Conservation (phyloP, 2,113 vertebrate species). For the Aix galericulata region DNA sequence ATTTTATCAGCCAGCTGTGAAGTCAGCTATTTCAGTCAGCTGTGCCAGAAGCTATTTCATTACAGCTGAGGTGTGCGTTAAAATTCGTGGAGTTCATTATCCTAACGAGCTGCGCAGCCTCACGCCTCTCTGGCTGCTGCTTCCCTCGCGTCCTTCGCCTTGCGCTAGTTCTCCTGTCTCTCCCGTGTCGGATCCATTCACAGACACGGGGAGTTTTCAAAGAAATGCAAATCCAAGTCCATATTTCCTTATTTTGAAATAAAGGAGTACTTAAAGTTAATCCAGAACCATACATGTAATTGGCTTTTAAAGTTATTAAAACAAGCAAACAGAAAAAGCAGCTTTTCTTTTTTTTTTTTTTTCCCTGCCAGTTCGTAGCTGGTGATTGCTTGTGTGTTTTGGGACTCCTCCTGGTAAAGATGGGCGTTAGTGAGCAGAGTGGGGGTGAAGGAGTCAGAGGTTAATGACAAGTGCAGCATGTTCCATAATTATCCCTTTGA, state of each 20-base stretch:
- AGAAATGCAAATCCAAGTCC: not conserved
- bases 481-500: not conserved
- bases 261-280: not conserved
- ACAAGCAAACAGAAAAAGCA: not conserved
- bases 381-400: not conserved
- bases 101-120: not conserved
- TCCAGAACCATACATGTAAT: accelerated
- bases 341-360: too few species aligned
- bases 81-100: not conserved
- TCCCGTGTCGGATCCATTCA: accelerated
- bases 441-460: not conserved
- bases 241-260: not conserved
- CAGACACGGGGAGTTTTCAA: not conserved
- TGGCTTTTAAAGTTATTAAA: not conserved
- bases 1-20: not conserved
- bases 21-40: too few species aligned
- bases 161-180: not conserved
- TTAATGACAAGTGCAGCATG: accelerated
- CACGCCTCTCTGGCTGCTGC: not conserved
- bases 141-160: not conserved
- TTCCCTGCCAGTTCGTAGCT: not conserved
- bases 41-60: not conserved
- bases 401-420: not conserved
- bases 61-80: not conserved
- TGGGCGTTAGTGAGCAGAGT: not conserved